Conservation (phyloP, 1,140 invertebrate genomes). For the Hirudo medicinalis region DNA sequence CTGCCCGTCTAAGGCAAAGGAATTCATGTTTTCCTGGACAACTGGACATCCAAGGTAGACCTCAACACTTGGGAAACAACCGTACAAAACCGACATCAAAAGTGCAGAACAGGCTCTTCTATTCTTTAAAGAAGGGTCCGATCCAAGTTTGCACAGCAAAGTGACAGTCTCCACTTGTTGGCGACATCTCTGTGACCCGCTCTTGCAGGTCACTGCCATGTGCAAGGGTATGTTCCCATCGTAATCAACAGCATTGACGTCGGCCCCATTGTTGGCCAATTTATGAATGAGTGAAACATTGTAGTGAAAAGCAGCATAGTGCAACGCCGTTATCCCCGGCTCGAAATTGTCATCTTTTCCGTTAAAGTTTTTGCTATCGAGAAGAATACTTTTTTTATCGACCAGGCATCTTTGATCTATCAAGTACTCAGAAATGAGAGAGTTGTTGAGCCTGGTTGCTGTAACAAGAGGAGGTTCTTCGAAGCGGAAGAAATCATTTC, state of each 20-base stretch:
- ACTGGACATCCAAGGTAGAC: background rate
- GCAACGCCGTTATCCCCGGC: constrained; percentile 16
- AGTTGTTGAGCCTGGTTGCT: constrained; percentile 11
- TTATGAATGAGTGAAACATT: constrained; percentile 11
- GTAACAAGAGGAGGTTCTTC: constrained; percentile 19
- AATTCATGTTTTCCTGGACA: too few species aligned
- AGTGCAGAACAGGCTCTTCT: constrained; percentile 16
- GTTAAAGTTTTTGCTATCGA: background rate
- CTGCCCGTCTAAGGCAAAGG: background rate
- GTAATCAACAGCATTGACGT: constrained; percentile 16
- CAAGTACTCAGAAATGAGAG: constrained; percentile 5
- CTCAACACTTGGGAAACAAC: constrained; percentile 13
- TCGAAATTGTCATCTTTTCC: background rate
- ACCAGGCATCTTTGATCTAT: background rate
- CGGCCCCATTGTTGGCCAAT: constrained; percentile 6
- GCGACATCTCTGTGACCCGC: background rate
- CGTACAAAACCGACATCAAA: constrained; percentile 13
- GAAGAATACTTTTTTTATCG: constrained; percentile 7
- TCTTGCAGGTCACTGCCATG: constrained; percentile 14
- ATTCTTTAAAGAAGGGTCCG: constrained; percentile 4
- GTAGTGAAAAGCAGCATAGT: constrained; percentile 15
- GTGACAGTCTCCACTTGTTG: constrained; percentile 11
- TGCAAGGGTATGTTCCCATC: constrained; percentile 14
- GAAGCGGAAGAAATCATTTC: too few species aligned
- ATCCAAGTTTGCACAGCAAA: constrained; percentile 11